Conservation (phyloP, 2,113 vertebrate genomes). For the Rostratula benghalensis region DNA sequence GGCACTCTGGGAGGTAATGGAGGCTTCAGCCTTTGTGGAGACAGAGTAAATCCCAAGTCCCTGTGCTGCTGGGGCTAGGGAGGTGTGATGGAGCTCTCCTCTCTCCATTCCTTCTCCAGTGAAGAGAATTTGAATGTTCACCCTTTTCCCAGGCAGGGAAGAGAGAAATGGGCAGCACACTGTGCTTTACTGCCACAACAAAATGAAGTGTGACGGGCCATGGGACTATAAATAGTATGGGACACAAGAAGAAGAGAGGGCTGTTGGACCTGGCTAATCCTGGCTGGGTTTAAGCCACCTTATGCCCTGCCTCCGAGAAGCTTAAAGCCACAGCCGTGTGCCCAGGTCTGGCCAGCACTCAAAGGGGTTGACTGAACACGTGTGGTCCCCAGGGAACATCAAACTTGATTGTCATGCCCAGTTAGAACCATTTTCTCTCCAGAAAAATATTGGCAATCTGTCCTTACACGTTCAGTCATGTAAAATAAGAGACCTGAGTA, state of each 20-base stretch:
- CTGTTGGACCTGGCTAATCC: slow-evolving; percentile 55
- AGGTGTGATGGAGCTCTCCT: background rate
- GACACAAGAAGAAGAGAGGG: background rate
- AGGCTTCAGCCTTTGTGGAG: background rate
- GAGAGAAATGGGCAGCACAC: background rate
- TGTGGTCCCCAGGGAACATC: background rate
- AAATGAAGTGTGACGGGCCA: background rate
- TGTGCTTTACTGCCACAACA: background rate
- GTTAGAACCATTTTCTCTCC: background rate
- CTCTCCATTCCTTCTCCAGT: background rate
- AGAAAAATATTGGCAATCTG: background rate
- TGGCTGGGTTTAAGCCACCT: background rate
- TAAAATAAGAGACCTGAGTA: background rate
- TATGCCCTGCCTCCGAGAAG: background rate
- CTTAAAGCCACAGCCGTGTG: slow-evolving; percentile 2
- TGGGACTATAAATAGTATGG: slow-evolving; percentile 38
- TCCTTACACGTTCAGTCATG: background rate
- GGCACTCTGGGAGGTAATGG: background rate
- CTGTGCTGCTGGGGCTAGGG: fast-evolving
- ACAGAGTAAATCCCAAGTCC: background rate
- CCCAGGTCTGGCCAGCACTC: background rate
- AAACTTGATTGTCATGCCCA: fast-evolving
- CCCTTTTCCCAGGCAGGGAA: background rate
- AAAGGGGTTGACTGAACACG: fast-evolving
- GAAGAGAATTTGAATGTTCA: background rate